Evolutionary conservation across 30 jellyfish, hydroid and myxozoan species (phyloP), one percentile per base, ranked within the genome.

Genomic region (Hydractinia echinata): DNA sequence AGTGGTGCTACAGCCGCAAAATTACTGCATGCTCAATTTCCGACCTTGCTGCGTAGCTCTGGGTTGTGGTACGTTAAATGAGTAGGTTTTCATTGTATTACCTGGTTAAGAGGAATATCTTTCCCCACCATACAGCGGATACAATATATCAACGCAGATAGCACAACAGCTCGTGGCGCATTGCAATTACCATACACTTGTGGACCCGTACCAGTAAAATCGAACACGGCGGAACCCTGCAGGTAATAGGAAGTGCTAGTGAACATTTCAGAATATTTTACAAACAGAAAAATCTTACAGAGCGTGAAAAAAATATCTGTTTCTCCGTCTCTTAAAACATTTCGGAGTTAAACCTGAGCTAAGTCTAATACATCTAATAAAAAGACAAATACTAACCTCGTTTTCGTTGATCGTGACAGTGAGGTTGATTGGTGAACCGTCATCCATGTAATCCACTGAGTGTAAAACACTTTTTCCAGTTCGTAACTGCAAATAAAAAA

Each of bases 71-170:
- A 30, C 44, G 44, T 30, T 1, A 30, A 30, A 30, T 2, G 44
- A 30, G 19, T 58, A 58, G 2, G 2, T 16, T 58, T 64, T 9
- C 4, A 21, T 8, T 54, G 7, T 53, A 90, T 15, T 11, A 87
- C 99, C 96, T 93, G 97, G 74, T 94, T 94, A 58, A 94, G 80
- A 58, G 99, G 99, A 0, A 94, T 91, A 62, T 94, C 96, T n/a
- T 88, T 89, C 7, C 96, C 97, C 8, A 94, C 96, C 97, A 94
- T 83, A 54, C 97, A 88, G 14, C 99, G 83, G 30, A 94, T 52
- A 68, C 96, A 88, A 61, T 94, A 94, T 10, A 94, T 88, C 76
- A 94, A 72, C 14, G 97, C 99, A 4, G 99, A 88, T 16, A 83
- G 66, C 1, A 95, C 81, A 10, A 94, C 96, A 8, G 99, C 99